Evolutionary conservation across 2,888 invertebrate species (phyloP).

Genomic region (Machimus atricapillus): DNA sequence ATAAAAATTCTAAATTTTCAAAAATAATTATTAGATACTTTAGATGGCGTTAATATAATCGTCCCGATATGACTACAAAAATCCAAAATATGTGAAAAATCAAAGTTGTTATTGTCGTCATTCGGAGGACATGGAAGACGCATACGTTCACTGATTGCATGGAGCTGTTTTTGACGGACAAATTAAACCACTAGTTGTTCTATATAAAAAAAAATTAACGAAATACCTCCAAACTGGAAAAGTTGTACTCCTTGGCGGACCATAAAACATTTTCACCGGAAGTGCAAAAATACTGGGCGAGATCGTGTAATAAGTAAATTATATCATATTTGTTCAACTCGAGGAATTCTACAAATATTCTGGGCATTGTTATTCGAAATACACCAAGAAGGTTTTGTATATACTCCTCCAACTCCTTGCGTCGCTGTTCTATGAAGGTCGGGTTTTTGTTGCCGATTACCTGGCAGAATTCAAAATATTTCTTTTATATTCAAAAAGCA

Average conservation of each 20-base stretch:
- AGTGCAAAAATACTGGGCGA: slow-evolving; percentile 79
- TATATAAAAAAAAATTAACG: background rate
- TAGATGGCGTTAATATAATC: slow-evolving; percentile 59
- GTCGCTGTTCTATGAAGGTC: slow-evolving; percentile 83
- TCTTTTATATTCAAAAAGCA: background rate
- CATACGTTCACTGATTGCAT: slow-evolving; percentile 88
- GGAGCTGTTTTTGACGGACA: slow-evolving; percentile 63
- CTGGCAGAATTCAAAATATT: slow-evolving; percentile 45
- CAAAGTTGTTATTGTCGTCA: slow-evolving; percentile 81
- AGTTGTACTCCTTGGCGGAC: slow-evolving; percentile 69
- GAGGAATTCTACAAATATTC: slow-evolving; percentile 82
- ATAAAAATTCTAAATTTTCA: background rate
- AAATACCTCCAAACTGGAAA: slow-evolving; percentile 80
- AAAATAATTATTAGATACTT: slow-evolving; percentile 47
- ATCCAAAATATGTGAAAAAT: slow-evolving; percentile 91
- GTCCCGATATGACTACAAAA: slow-evolving; percentile 79
- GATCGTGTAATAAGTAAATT: slow-evolving; percentile 81
- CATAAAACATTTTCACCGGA: slow-evolving; percentile 74
- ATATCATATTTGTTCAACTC: slow-evolving; percentile 91
- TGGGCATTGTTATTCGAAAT: slow-evolving; percentile 80
- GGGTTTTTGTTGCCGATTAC: slow-evolving; percentile 89
- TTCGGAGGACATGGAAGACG: slow-evolving; percentile 84
- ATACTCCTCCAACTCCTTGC: slow-evolving; percentile 81
- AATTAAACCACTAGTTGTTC: background rate
- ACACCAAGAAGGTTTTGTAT: slow-evolving; percentile 78